Evolutionary conservation across 1,140 invertebrate genomes (phyloP), one percentile per base, ranked within the genome.

Genomic region (Diachasma alloeum): DNA sequence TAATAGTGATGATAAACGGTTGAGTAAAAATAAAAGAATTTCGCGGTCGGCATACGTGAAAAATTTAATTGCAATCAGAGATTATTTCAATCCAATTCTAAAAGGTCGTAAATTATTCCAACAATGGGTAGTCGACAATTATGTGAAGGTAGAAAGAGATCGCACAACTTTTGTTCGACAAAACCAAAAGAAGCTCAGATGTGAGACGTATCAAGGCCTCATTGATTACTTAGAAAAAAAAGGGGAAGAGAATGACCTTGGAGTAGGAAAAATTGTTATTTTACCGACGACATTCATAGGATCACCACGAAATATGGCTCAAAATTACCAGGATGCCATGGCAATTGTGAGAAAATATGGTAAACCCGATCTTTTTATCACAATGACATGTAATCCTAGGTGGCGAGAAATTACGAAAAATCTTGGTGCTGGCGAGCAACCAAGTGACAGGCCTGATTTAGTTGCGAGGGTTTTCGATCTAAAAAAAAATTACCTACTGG

Each of bases 21-120:
- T 24, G 22, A 24, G 24, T 70, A 19, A 8, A 4, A 15, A 11
- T 17, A 24, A 31, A 70, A 70, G 36, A 70, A 39, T 70, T 22
- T 36, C 67, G 5, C 26, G 67, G 24, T 15, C 36, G 19, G 67
- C 36, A 19, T 70, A 44, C 19, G 10, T 42, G 17, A 44, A 70
- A 44, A 42, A 70, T 70, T 3, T 22, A 17, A 42, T 70, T n/a
- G 67, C 67, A 22, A 75, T 76, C 90, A 90, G 79, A 91, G 89
- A 76, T 89, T 91, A 9, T 79, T 91, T 31, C 90, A 48, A 48
- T n/a, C 91, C 0, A 91, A 44, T 44, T 63, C 15, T 71, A 22
- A 42, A 17, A 11, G 37, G 69, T 44, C 31, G 69, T 15, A 26
- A 4, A 13, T 46, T 71, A 13, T 44, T 71, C 13, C 69, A 71